Conservation (phyloP, 37 sponge, comb jelly and placozoan species). For the Trichoplax adhaerens region DNA sequence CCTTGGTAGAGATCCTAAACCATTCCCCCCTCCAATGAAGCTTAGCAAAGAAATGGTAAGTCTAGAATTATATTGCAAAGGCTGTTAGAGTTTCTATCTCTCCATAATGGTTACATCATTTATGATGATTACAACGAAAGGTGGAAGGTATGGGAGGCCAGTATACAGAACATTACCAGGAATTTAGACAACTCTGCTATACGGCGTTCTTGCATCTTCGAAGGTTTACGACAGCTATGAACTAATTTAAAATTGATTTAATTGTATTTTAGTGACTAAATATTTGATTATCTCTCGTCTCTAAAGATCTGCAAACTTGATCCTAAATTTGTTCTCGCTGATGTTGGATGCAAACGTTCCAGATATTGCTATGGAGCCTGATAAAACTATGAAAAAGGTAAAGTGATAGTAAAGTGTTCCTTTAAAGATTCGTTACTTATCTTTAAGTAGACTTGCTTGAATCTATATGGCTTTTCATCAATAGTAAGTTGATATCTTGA, state of each 20-base stretch:
- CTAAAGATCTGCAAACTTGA: constrained; percentile 62
- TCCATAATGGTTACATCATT: constrained; percentile 7
- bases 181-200: constrained; percentile 92
- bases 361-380: constrained; percentile 96
- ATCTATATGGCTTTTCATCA: too few species aligned
- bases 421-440: too few species aligned
- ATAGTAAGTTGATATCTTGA: too few species aligned
- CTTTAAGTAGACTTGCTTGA: too few species aligned
- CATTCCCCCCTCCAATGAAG: constrained; percentile 98
- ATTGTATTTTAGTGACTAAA: too few species aligned
- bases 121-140: constrained; percentile 2
- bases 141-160: constrained; percentile 65
- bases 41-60: constrained; percentile 92
- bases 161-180: constrained; percentile 58
- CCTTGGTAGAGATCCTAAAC: constrained; percentile 88
- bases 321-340: constrained; percentile 87
- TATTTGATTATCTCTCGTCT: neutral
- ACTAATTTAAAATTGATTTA: too few species aligned
- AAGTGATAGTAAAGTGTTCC: neutral
- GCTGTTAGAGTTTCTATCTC: constrained; percentile 3
- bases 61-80: neutral
- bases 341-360: constrained; percentile 90
- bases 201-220: constrained; percentile 86
- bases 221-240: constrained; percentile 15
- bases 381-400: constrained; percentile 89